Conservation (phyloP, 2,113 vertebrate species). For the Macrotis lagotis region DNA sequence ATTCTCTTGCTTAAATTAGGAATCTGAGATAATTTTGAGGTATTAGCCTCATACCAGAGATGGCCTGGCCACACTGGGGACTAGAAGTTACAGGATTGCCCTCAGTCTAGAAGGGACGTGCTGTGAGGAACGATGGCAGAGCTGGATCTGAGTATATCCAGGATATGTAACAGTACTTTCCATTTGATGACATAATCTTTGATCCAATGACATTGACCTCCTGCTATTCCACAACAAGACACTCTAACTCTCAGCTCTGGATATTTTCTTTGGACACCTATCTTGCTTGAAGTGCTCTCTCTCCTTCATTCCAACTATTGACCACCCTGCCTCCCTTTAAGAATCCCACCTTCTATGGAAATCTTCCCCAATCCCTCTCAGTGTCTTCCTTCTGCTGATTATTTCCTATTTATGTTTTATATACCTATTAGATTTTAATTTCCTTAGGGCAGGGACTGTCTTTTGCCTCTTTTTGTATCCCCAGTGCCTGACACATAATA, state of each 20-base stretch:
- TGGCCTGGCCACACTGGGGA: not conserved
- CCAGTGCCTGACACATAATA: not conserved
- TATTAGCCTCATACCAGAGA: not conserved
- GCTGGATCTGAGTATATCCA: not conserved
- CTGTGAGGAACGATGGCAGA: too few species aligned
- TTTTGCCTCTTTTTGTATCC: not conserved
- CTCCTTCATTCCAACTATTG: not conserved
- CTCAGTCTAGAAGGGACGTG: too few species aligned
- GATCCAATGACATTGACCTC: not conserved
- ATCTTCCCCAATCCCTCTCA: not conserved
- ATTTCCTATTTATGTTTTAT: not conserved
- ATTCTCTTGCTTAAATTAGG: conserved; percentile 31
- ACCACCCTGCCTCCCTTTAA: not conserved
- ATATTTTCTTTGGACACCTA: not conserved
- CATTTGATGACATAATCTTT: not conserved
- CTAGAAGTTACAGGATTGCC: not conserved
- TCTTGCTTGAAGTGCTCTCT: not conserved
- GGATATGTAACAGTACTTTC: not conserved
- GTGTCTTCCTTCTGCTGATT: not conserved
- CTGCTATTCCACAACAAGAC: not conserved
- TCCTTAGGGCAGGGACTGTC: not conserved
- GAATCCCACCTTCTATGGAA: not conserved
- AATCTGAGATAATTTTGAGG: conserved; percentile 13
- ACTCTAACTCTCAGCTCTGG: not conserved
- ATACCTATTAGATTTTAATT: not conserved